Percentiles rank a stretch among this genome's conserved stretches.
Evolutionary conservation across 2,113 vertebrate genomes (phyloP).

Genomic region (Xiphophorus couchianus): DNA sequence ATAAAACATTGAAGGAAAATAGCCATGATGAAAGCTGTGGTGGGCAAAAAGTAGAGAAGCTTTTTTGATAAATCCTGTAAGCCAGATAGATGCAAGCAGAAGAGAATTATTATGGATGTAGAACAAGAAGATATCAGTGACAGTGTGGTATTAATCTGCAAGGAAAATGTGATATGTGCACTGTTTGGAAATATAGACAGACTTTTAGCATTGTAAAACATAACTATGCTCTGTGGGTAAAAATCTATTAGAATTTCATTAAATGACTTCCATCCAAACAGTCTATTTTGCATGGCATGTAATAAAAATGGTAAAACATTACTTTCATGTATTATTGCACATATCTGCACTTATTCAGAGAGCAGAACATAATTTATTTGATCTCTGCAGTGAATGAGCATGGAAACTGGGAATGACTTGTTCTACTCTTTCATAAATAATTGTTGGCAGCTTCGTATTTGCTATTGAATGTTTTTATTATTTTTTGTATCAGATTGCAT

Average conservation of each 20-base stretch:
- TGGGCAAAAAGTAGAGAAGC: constrained; percentile 23
- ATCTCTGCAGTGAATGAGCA: not conserved
- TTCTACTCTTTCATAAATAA: not conserved
- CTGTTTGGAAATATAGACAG: constrained; percentile 17
- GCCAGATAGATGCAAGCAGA: constrained; percentile 39
- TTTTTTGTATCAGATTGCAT: too few species aligned
- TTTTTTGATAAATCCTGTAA: constrained; percentile 63
- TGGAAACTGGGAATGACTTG: not conserved
- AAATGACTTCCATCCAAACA: not conserved
- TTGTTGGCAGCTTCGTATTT: not conserved
- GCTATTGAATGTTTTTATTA: not conserved
- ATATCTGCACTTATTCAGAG: not conserved
- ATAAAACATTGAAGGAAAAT: constrained; percentile 29
- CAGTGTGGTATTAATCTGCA: not conserved
- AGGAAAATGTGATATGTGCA: constrained; percentile 5
- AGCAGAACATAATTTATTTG: not conserved
- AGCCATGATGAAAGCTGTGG: constrained; percentile 21
- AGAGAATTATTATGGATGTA: constrained; percentile 38
- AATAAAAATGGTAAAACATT: not conserved
- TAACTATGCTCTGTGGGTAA: not conserved
- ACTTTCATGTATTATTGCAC: not conserved
- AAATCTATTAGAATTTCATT: not conserved
- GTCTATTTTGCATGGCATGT: too few species aligned
- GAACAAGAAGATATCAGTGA: constrained; percentile 20
- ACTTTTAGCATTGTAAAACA: constrained; percentile 1